Evolutionary conservation across 1,140 invertebrate genomes (phyloP).

Genomic region (Drosophila funebris): DNA sequence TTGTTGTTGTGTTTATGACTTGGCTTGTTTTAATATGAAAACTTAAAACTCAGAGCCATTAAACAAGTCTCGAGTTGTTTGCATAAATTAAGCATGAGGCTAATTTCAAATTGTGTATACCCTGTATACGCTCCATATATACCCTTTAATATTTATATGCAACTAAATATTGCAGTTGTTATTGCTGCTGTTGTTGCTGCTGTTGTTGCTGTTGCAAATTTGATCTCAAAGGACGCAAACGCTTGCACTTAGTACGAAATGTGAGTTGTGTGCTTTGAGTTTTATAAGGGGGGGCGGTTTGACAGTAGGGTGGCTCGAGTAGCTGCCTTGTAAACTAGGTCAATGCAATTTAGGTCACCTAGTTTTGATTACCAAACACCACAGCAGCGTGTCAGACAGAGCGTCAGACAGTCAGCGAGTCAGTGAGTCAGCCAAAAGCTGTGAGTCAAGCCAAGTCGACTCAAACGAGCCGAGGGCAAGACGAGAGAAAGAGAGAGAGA

Average conservation of each 20-base stretch:
- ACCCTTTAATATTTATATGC: constrained; percentile 16
- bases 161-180: not conserved
- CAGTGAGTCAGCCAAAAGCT: not conserved
- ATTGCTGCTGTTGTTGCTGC: too few species aligned
- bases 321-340: constrained; percentile 40
- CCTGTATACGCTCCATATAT: not conserved
- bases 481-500: too few species aligned
- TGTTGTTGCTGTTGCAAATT: constrained; percentile 11
- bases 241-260: not conserved
- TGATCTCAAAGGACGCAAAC: constrained; percentile 36
- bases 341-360: constrained; percentile 48
- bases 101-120: constrained; percentile 18
- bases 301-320: constrained; percentile 1
- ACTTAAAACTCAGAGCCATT: constrained; percentile 16
- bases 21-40: constrained; percentile 25
- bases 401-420: not conserved
- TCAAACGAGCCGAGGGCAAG: not conserved
- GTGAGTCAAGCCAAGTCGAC: constrained; percentile 20
- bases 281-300: not conserved
- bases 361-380: constrained; percentile 42
- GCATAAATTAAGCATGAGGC: constrained; percentile 12
- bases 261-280: not conserved
- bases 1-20: constrained; percentile 22
- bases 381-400: constrained; percentile 11
- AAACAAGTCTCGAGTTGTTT: constrained; percentile 17